Conservation (phyloP, 92 coral and sea anemone genomes). For the Anthopleura xanthogrammica region DNA sequence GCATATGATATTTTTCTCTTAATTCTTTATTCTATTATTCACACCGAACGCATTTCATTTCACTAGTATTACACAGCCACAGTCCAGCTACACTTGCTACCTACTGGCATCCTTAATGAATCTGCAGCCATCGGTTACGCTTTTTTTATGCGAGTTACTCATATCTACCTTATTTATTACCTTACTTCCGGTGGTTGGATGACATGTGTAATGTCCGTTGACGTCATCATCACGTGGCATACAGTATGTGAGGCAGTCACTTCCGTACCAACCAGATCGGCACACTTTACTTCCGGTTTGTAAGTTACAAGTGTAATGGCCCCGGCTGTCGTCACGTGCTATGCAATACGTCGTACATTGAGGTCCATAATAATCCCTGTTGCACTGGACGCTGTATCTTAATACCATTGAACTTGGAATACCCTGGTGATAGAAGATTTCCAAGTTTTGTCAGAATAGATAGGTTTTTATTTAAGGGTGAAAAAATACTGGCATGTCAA, state of each 20-base stretch:
- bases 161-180: constrained; percentile 5
- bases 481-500: too few relatives aligned
- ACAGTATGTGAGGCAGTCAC: constrained; percentile 44
- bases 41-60: too few relatives aligned
- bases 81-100: too few relatives aligned
- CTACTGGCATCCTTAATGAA: too few relatives aligned
- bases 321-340: constrained; percentile 54
- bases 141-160: neutral
- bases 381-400: constrained; percentile 69
- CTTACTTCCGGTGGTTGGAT: constrained; percentile 33
- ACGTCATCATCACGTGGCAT: constrained; percentile 43
- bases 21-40: too few relatives aligned
- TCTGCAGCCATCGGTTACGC: too few relatives aligned
- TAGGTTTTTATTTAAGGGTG: too few relatives aligned
- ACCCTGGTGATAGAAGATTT: constrained; percentile 14
- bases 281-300: constrained; percentile 58
- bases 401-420: constrained; percentile 34
- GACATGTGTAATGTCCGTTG: constrained; percentile 51
- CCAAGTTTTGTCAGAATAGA: neutral
- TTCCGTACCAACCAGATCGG: constrained; percentile 47
- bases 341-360: constrained; percentile 71
- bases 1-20: too few relatives aligned
- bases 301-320: constrained; percentile 77
- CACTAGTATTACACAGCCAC: too few relatives aligned
- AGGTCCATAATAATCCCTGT: constrained; percentile 74